Conservation (phyloP, 2,113 vertebrate species). For the Osmerus mordax region DNA sequence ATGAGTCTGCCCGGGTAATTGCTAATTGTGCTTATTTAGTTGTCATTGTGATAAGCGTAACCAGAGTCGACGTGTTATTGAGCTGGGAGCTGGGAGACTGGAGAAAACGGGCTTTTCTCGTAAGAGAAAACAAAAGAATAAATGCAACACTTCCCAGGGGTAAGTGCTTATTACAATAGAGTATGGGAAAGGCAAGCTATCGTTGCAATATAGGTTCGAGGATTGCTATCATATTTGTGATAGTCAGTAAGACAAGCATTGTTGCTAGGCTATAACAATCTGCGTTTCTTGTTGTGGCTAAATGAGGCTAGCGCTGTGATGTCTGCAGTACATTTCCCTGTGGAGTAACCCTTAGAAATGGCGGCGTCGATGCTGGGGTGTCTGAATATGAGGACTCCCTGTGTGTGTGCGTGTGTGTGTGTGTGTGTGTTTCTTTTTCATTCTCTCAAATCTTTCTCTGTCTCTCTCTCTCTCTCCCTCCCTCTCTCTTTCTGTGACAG, state of each 20-base stretch:
- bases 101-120: slow-evolving; percentile 19
- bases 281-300: slow-evolving; percentile 15
- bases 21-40: slow-evolving; percentile 72
- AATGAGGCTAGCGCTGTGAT: slow-evolving; percentile 11
- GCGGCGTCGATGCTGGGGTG: slow-evolving; percentile 40
- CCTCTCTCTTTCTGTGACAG: slow-evolving; percentile 53
- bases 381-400: slow-evolving; percentile 38
- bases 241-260: not conserved
- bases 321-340: slow-evolving; percentile 25
- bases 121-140: slow-evolving; percentile 4
- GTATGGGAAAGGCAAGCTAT: too few relatives aligned
- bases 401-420: slow-evolving; percentile 31
- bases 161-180: too few relatives aligned
- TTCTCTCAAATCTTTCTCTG: not conserved
- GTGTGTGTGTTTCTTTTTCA: not conserved
- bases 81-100: slow-evolving; percentile 54
- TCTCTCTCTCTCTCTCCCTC: slow-evolving; percentile 10
- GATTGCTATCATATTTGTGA: too few relatives aligned
- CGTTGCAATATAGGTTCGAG: too few relatives aligned
- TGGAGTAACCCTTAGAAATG: slow-evolving; percentile 48
- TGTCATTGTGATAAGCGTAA: slow-evolving; percentile 69
- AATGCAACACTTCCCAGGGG: too few relatives aligned
- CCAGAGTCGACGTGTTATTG: slow-evolving; percentile 66
- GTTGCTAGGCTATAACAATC: not conserved
- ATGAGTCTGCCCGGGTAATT: slow-evolving; percentile 52